A percentile compares a stretch with the other conserved stretches of the same genome.
These are phyloP conservation scores for Panthera leo DNA, from an alignment of 2,113 vertebrate genomes.

Conservation along the genomic window DNA sequence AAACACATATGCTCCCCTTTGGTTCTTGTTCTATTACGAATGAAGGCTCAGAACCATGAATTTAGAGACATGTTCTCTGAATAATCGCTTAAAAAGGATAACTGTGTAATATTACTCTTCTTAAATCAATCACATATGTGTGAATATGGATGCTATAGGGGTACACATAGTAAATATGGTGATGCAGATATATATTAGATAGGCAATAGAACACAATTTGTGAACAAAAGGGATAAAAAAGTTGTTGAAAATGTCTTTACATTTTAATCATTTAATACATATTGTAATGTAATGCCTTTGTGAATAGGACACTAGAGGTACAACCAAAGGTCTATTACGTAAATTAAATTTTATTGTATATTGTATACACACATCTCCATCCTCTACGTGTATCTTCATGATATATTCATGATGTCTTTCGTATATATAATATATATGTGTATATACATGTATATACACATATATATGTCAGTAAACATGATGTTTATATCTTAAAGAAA, in stretches of 20 bases:
- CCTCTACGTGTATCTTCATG: neutral
- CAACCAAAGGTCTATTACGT: neutral
- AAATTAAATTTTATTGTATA: neutral
- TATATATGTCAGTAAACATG: neutral
- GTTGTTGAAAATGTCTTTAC: neutral
- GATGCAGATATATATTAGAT: neutral
- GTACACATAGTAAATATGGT: neutral
- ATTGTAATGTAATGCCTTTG: neutral
- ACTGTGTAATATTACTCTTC: neutral
- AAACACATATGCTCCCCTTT: neutral
- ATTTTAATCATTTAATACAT: constrained; percentile 19
- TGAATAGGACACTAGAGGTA: neutral
- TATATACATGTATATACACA: too few relatives aligned
- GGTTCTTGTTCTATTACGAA: neutral
- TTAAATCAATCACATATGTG: neutral
- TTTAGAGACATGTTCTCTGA: neutral
- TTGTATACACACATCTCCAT: neutral
- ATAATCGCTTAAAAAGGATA: neutral
- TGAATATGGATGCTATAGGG: neutral
- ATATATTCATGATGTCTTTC: neutral
- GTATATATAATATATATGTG: neutral
- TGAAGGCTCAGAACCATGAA: neutral
- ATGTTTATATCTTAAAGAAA: neutral
- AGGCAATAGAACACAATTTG: neutral
- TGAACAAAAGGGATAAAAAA: neutral